Evolutionary conservation across 2,888 invertebrate species (phyloP).

Genomic region (Netelia melanura): DNA sequence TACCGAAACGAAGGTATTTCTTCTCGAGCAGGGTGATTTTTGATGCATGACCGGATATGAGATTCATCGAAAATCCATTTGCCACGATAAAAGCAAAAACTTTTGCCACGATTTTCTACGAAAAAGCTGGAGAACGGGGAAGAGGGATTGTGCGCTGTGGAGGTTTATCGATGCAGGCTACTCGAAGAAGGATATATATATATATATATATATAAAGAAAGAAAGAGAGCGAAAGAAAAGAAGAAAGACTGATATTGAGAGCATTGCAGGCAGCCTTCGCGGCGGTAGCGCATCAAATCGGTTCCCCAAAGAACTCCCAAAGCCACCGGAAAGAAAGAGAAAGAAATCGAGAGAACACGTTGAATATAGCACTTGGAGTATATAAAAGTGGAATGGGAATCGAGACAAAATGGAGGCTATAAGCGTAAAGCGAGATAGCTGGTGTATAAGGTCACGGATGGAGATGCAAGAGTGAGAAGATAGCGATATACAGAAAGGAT

Average conservation of each 20-base stretch:
- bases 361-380: conserved; percentile 43
- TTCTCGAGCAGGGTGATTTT: conserved; percentile 34
- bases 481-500: conserved; percentile 26
- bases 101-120: conserved; percentile 53
- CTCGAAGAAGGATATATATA: conserved; percentile 43
- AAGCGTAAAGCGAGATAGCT: conserved; percentile 31
- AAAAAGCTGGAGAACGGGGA: conserved; percentile 50
- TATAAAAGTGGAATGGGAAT: conserved; percentile 53
- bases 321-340: conserved; percentile 42
- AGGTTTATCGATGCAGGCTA: conserved; percentile 57
- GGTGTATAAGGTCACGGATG: conserved; percentile 30
- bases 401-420: conserved; percentile 42
- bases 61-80: conserved; percentile 68
- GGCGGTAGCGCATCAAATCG: conserved; percentile 62
- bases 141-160: conserved; percentile 21
- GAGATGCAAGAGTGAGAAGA: conserved; percentile 47
- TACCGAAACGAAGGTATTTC: not conserved
- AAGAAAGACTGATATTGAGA: conserved; percentile 12
- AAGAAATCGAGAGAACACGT: conserved; percentile 31
- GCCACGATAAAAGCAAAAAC: conserved; percentile 59
- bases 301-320: conserved; percentile 54
- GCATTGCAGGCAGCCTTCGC: conserved; percentile 33
- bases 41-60: conserved; percentile 63
- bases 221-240: conserved; percentile 57
- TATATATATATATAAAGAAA: not conserved